Conservation (phyloP, 2,113 vertebrate genomes). For the Syngnathus typhle region DNA sequence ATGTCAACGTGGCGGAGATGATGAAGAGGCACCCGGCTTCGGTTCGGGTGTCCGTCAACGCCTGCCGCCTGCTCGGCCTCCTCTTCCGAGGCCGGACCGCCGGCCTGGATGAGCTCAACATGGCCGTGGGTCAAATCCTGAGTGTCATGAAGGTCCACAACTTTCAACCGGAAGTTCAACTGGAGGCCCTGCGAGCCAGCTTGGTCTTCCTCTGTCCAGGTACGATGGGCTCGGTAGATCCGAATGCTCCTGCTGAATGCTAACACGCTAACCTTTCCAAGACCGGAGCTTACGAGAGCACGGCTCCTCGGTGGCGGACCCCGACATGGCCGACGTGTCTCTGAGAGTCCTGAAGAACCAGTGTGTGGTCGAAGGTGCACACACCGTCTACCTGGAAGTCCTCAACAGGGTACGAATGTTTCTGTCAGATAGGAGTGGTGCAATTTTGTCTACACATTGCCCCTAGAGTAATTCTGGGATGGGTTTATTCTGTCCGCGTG, state of each 20-base stretch:
- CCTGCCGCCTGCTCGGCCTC: conserved; percentile 78
- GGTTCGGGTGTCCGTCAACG: conserved; percentile 78
- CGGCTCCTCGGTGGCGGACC: conserved; percentile 65
- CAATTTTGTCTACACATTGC: neutral
- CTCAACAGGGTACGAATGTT: conserved; percentile 80
- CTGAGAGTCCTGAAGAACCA: conserved; percentile 82
- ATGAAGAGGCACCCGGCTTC: conserved; percentile 79
- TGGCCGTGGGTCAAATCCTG: conserved; percentile 78
- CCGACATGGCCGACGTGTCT: conserved; percentile 71
- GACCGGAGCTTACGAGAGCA: conserved; percentile 67
- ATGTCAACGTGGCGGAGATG: conserved; percentile 86
- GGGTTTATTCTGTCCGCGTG: neutral
- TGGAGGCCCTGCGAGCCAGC: conserved; percentile 81
- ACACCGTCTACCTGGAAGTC: conserved; percentile 79
- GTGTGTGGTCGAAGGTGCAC: conserved; percentile 82
- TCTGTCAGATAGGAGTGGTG: neutral
- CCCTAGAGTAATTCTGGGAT: neutral
- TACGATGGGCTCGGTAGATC: conserved; percentile 23
- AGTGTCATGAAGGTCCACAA: conserved; percentile 78
- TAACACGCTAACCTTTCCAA: conserved; percentile 23
- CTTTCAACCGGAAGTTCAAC: conserved; percentile 76
- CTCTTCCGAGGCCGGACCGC: conserved; percentile 83
- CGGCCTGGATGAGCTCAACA: conserved; percentile 78
- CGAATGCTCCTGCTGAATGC: neutral
- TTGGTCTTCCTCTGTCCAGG: conserved; percentile 81